Base-by-base conservation (phyloP, 2,113 vertebrate genomes). In the Plotosus lineatus region DNA sequence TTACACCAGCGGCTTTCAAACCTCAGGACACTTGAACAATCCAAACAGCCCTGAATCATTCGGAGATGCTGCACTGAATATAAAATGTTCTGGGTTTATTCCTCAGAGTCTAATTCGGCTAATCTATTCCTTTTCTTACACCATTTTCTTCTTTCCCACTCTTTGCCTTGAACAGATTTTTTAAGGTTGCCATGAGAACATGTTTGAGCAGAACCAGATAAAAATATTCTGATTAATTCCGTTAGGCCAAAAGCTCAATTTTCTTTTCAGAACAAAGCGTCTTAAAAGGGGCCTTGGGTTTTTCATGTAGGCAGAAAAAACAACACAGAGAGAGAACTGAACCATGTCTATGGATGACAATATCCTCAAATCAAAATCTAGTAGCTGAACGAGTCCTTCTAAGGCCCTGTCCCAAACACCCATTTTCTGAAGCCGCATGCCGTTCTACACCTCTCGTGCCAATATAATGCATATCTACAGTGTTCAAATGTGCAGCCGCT, bases 151-250 rank as follows among this genome's bases (percentile, higher is more conserved):
- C 44, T 51, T 73, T 36, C 28, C 9, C 17, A 73, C 46, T 36
- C 19, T 36, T 17, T 31, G 4, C 68, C 68, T 71, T 73, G 15
- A 73, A 36, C 46, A 73, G 21, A 11, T 51, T 14, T 73, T 69
- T 51, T 73, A 51, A 73, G 28, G 69, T 73, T 73, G 69, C 69
- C 46, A 73, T 73, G 69, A 76, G 44, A 74, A 26, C 12, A 51
- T 36, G 44, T 78, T 26, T 78, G 31, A 65, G 7, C 17, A 33
- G 50, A 23, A 36, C 23, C 36, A 68, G 31, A 46, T 44, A 38
- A 40, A 78, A 65, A 66, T 36, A 78, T n/a, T 58, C 28, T 73
- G 48, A 73, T 73, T 51, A 73, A 73, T 73, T 73, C 19, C 23
- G 19, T 51, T 4, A 36, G 46, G 28, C 46, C 28, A 73, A 51